phyloP scores from a whole-genome alignment of 2,888 invertebrate genomes.

The Micoletzkya japonica region DNA sequence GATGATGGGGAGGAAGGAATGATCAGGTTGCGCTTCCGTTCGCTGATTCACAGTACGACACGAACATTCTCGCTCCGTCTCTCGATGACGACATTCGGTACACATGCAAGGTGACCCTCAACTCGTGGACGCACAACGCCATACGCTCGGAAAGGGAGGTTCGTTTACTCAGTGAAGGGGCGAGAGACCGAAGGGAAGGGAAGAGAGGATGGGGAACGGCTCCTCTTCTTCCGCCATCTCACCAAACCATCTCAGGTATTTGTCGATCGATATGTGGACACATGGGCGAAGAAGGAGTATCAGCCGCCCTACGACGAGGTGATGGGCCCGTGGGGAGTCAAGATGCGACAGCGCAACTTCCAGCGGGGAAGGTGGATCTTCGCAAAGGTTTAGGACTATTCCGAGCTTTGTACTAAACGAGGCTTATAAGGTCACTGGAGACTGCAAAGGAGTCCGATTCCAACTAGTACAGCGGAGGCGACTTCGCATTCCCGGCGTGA shows the following conservation, averaged over 20 bases:
- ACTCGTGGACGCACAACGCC: slow-evolving; percentile 19
- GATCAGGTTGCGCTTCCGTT: slow-evolving; percentile 42
- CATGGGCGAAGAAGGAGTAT: slow-evolving; percentile 48
- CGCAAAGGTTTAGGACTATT: slow-evolving; percentile 33
- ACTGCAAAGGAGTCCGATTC: slow-evolving; percentile 33
- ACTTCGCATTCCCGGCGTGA: slow-evolving; percentile 41
- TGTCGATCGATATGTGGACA: slow-evolving; percentile 49
- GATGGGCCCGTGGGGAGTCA: slow-evolving; percentile 42
- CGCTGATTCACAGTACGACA: slow-evolving; percentile 46
- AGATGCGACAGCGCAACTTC: slow-evolving; percentile 45
- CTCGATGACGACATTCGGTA: slow-evolving; percentile 30
- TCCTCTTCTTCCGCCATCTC: no score
- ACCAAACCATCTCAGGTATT: slow-evolving; percentile 24
- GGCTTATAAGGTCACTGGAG: slow-evolving; percentile 16
- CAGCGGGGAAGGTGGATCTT: slow-evolving; percentile 46
- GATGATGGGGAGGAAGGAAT: background rate
- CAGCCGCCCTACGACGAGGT: slow-evolving; percentile 38
- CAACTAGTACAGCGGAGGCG: slow-evolving; percentile 42
- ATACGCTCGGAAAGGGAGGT: slow-evolving; percentile 22
- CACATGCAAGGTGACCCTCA: slow-evolving; percentile 12
- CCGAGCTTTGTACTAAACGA: background rate
- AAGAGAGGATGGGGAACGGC: no score
- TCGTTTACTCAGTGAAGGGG: background rate
- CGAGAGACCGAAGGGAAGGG: background rate
- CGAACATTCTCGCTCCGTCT: slow-evolving; percentile 45